A percentile compares a stretch with the other conserved stretches of the same genome.
These are phyloP conservation scores for Montipora capricornis DNA, from an alignment of 64 coral and sea anemone species.

Conservation along the genomic window DNA sequence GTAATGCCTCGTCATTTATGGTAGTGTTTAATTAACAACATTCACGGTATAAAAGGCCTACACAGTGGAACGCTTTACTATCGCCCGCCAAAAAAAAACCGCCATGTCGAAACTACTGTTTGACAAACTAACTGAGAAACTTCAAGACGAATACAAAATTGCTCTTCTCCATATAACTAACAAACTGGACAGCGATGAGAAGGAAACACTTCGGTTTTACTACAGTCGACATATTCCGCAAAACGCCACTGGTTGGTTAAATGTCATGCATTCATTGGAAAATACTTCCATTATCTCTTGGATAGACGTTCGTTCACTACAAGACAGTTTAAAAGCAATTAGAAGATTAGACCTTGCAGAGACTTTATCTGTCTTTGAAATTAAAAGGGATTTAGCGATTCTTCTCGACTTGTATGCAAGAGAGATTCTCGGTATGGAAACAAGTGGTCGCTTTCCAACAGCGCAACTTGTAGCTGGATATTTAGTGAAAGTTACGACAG, in stretches of 20 bases:
- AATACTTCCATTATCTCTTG: neutral
- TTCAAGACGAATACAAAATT: neutral
- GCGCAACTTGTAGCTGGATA: neutral
- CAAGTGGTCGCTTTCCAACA: neutral
- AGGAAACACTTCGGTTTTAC: neutral
- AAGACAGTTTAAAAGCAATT: neutral
- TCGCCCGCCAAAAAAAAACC: too few relatives aligned
- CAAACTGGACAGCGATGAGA: neutral
- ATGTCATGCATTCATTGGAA: neutral
- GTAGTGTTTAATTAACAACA: too few relatives aligned
- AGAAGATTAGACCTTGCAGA: neutral
- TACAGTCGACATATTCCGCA: neutral
- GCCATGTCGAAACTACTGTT: too few relatives aligned
- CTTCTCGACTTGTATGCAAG: neutral
- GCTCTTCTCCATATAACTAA: neutral
- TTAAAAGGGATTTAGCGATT: neutral
- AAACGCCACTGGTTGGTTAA: neutral
- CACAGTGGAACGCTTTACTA: too few relatives aligned
- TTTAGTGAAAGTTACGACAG: neutral
- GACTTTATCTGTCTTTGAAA: neutral
- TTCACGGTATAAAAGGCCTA: too few relatives aligned
- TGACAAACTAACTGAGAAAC: neutral
- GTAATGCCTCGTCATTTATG: too few relatives aligned
- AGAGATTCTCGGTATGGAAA: neutral
- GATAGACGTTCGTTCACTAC: neutral